Evolutionary conservation across 2,113 vertebrate species (phyloP).

Genomic region (Pleuronectes platessa): DNA sequence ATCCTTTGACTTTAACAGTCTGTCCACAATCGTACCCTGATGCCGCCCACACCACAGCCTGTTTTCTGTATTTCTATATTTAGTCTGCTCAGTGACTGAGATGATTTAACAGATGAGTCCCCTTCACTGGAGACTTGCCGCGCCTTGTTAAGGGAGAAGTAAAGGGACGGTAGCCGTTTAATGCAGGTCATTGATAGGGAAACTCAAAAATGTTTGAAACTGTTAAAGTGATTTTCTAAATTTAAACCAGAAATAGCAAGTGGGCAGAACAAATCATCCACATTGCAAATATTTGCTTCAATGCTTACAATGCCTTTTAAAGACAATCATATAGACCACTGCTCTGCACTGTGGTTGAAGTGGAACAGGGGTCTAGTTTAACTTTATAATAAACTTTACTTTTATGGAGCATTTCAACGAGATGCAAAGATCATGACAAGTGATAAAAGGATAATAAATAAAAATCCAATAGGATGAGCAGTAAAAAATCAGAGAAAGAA

Average conservation of each 20-base stretch:
- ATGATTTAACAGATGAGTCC: conserved; percentile 78
- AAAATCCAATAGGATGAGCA: conserved; percentile 42
- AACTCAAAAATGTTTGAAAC: conserved; percentile 41
- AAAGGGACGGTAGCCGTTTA: conserved; percentile 42
- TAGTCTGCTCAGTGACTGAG: conserved; percentile 72
- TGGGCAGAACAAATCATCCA: conserved; percentile 32
- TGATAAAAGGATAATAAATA: conserved; percentile 65
- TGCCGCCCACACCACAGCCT: conserved; percentile 48
- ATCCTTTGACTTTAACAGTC: conserved; percentile 52
- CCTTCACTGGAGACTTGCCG: conserved; percentile 58
- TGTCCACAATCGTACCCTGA: conserved; percentile 49
- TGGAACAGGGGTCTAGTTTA: conserved; percentile 34
- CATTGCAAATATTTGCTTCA: conserved; percentile 45
- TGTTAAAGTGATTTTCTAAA: conserved; percentile 18
- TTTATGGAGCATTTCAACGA: conserved; percentile 58
- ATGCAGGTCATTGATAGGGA: conserved; percentile 41
- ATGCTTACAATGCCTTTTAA: conserved; percentile 2
- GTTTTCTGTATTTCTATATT: conserved; percentile 70
- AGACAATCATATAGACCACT: conserved; percentile 29
- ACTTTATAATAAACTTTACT: conserved; percentile 58
- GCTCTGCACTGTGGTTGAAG: conserved; percentile 1
- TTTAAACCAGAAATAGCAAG: conserved; percentile 43
- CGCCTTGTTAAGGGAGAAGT: conserved; percentile 54
- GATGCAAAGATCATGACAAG: conserved; percentile 61
- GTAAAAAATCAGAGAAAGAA: conserved; percentile 23